Base-by-base conservation (phyloP, 1,140 invertebrate genomes). In the Caenorhabditis brenneri region DNA sequence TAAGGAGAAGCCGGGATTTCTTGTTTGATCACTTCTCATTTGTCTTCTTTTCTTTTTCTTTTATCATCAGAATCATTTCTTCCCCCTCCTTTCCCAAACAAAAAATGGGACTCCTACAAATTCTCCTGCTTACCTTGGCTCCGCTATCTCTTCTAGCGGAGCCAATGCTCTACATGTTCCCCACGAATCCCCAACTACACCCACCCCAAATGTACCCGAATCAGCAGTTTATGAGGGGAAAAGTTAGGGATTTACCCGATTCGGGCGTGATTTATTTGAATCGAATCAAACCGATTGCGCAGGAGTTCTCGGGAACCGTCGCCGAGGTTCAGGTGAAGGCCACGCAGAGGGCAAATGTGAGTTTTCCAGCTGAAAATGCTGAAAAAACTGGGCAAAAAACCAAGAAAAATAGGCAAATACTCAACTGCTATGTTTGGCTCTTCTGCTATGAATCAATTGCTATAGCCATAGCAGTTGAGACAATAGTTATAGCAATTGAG, bases 101-200 rank as follows among this genome's bases (percentile, higher is more conserved):
- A n/a, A n/a, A n/a, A n/a, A n/a, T n/a, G n/a, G n/a, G n/a, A n/a
- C n/a, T n/a, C 42, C n/a, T 19, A 9, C 15, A 3, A 24, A 7
- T 74, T 31, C 0, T 46, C n/a, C 15, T 42, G 16, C 10, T 65
- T 29, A 36, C 22, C 10, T n/a, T n/a, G 33, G 65, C 65, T n/a
- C 16, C 36, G 53, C 12, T n/a, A n/a, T n/a, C 53, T 12, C 24
- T 36, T 4, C 10, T 74, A 15, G 65, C 65, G 4, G 65, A 74
- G 65, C 65, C 65, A 22, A 74, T 74, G 33, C 36, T 74, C 36
- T 74, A 74, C 36, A 74, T 74, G 65, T 74, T 74, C 36, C 65
- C 65, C 16, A 74, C 36, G n/a, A 74, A 74, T 74, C 65, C 65
- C 4, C 33, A 74, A 46, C 65, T 74, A 15, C 65, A 74, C 16